A percentile compares a stretch with the other conserved stretches of the same genome.
Conservation (phyloP, 2,888 invertebrate species). For the Limnephilus lunatus region DNA sequence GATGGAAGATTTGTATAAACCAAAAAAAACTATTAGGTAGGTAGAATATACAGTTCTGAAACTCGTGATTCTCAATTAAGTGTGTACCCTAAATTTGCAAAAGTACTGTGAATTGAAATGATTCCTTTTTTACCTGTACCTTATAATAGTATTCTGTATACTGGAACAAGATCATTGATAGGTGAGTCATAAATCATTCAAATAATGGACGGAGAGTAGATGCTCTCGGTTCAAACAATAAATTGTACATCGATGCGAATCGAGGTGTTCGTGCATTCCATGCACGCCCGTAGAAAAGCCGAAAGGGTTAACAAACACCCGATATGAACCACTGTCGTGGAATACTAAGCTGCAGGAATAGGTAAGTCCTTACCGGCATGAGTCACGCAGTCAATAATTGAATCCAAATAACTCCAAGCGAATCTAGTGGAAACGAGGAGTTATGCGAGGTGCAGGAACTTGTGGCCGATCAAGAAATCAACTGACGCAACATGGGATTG, state of each 20-base stretch:
- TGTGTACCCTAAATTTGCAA: neutral
- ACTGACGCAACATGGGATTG: neutral
- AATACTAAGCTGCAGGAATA: constrained; percentile 12
- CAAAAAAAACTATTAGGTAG: too few relatives aligned
- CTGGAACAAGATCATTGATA: neutral
- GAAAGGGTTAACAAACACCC: constrained; percentile 33
- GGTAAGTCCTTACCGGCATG: neutral
- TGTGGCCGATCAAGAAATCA: neutral
- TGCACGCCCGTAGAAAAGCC: constrained; percentile 25
- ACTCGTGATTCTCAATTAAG: too few relatives aligned
- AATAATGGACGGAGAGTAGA: neutral
- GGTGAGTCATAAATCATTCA: neutral
- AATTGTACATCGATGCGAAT: neutral
- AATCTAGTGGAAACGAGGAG: neutral
- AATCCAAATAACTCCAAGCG: constrained; percentile 15
- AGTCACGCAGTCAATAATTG: constrained; percentile 16
- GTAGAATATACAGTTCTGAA: too few relatives aligned
- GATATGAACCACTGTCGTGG: constrained; percentile 11
- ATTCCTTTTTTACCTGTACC: neutral
- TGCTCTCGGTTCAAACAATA: neutral
- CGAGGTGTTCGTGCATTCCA: constrained; percentile 25
- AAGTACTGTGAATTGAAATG: neutral
- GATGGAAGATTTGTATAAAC: too few relatives aligned
- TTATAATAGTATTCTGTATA: neutral
- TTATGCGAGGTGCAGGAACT: neutral